Percentiles rank a stretch among this genome's conserved stretches.
Evolutionary conservation across 2,888 invertebrate genomes (phyloP).

Genomic region (Mamestra brassicae): DNA sequence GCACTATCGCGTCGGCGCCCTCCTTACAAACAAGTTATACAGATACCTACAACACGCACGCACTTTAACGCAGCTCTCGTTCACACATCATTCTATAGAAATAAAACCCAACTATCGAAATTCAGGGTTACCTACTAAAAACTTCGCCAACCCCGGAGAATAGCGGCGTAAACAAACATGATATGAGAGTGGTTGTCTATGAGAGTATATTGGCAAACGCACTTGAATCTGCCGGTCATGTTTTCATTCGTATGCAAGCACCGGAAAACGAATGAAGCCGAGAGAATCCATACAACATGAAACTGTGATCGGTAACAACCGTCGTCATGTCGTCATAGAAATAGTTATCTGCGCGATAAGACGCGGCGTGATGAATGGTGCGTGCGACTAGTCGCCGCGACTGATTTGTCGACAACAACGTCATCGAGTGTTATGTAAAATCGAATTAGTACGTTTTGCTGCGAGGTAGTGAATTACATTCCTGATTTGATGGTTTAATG

Average conservation of each 20-base stretch:
- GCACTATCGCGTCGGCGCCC: not conserved
- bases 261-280: not conserved
- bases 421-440: conserved; percentile 30
- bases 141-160: not conserved
- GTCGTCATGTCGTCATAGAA: conserved; percentile 40
- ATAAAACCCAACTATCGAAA: not conserved
- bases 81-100: not conserved
- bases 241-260: conserved; percentile 13
- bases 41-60: not conserved
- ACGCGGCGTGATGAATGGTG: conserved; percentile 6
- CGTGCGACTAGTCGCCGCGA: conserved; percentile 35
- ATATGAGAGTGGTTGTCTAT: not conserved
- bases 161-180: not conserved
- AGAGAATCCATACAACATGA: not conserved
- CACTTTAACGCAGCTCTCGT: not conserved
- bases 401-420: conserved; percentile 5
- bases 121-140: not conserved
- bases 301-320: conserved; percentile 5
- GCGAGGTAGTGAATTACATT: not conserved
- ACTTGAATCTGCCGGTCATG: not conserved
- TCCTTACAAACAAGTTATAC: too few species aligned
- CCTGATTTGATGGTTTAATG: conserved; percentile 18
- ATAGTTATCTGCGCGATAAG: conserved; percentile 45
- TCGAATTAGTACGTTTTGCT: not conserved
- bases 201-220: not conserved